A percentile compares a stretch with the other conserved stretches of the same genome.
Conservation (phyloP, 1,140 invertebrate genomes). For the Euura lappo region DNA sequence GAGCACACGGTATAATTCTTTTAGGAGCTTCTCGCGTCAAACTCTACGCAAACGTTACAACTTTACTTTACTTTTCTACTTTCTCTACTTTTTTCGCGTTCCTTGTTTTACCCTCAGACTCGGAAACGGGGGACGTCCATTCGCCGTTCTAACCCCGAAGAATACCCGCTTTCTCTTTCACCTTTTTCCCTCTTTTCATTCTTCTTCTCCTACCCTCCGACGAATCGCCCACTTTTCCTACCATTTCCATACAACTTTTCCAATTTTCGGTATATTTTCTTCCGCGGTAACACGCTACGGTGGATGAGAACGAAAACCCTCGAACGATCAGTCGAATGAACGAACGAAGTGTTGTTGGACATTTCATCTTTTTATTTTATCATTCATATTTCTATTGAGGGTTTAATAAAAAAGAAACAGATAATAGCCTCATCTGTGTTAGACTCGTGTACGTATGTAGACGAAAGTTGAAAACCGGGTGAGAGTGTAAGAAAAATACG, state of each 20-base stretch:
- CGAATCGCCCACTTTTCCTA: constrained; percentile 34
- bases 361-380: too few relatives aligned
- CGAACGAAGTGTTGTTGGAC: too few relatives aligned
- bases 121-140: not conserved
- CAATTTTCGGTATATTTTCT: constrained; percentile 6
- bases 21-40: not conserved
- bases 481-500: not conserved
- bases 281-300: constrained; percentile 23
- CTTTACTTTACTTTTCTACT: not conserved
- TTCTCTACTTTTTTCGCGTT: not conserved
- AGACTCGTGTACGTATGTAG: not conserved
- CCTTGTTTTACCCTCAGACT: not conserved
- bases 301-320: too few relatives aligned
- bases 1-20: constrained; percentile 5
- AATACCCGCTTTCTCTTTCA: constrained; percentile 1
- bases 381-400: too few relatives aligned
- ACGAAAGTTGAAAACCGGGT: not conserved
- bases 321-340: too few relatives aligned
- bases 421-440: not conserved
- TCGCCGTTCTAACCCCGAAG: too few relatives aligned
- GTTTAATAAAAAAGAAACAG: not conserved
- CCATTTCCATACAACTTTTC: constrained; percentile 7
- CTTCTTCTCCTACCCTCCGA: constrained; percentile 39
- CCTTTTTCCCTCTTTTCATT: constrained; percentile 25
- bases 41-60: constrained; percentile 7